Evolutionary conservation across 2,797 vertebrate species (phyloP).

Genomic region (Circus cinereus): DNA sequence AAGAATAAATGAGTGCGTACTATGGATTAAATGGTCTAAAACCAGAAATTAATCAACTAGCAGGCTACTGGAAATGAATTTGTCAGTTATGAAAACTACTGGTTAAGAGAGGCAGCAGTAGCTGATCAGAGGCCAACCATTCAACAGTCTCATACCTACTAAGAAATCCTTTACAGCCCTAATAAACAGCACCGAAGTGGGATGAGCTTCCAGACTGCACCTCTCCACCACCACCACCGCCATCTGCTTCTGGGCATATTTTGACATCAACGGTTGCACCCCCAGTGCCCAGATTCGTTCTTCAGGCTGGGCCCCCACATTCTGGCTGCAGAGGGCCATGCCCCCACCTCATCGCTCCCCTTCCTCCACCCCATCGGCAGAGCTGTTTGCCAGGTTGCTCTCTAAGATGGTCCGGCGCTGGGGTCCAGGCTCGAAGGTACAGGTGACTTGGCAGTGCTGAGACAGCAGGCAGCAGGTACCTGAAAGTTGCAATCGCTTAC

Average conservation of each 20-base stretch:
- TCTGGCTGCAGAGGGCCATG: not conserved
- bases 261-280: not conserved
- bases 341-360: not conserved
- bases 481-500: not conserved
- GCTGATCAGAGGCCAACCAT: not conserved
- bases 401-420: not conserved
- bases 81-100: not conserved
- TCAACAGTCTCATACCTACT: not conserved
- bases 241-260: not conserved
- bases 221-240: not conserved
- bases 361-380: not conserved
- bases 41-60: not conserved
- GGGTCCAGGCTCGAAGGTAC: not conserved
- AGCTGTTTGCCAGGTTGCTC: not conserved
- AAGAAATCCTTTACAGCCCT: not conserved
- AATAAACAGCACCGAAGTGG: not conserved
- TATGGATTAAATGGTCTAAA: not conserved
- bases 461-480: not conserved
- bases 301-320: not conserved
- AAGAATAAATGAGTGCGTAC: not conserved
- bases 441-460: not conserved
- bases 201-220: not conserved
- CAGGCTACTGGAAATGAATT: not conserved
- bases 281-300: not conserved
- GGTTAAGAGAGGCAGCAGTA: not conserved